Evolutionary conservation across 2,888 invertebrate species (phyloP).

Genomic region (Willowsia nigromaculata): DNA sequence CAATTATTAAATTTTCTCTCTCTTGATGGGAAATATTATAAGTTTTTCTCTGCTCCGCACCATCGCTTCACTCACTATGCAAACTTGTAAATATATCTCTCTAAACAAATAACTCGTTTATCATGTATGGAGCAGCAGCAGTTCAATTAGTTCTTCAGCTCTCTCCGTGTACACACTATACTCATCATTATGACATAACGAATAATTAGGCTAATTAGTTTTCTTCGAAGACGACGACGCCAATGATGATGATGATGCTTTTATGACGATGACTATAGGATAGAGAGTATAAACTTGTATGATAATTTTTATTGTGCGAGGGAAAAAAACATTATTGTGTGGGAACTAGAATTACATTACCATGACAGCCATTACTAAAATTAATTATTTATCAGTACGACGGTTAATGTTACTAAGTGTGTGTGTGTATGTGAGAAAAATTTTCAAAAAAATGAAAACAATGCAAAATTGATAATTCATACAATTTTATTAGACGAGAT

Average conservation of each 20-base stretch:
- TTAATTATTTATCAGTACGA: too few species aligned
- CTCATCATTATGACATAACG: background rate
- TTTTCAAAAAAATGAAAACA: too few species aligned
- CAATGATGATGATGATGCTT: background rate
- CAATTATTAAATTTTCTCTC: background rate
- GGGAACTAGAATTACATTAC: background rate
- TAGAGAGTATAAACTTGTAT: background rate
- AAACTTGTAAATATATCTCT: background rate
- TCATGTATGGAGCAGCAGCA: too few species aligned
- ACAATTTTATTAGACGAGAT: too few species aligned
- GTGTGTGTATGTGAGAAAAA: too few species aligned
- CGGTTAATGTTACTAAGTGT: too few species aligned
- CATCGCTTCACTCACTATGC: background rate
- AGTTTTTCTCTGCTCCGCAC: background rate
- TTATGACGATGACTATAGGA: background rate
- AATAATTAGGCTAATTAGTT: background rate
- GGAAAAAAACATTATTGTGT: background rate
- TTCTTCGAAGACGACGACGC: background rate
- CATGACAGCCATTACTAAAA: background rate
- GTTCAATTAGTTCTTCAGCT: too few species aligned
- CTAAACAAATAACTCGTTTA: background rate
- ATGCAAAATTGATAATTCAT: too few species aligned
- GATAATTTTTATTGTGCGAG: background rate
- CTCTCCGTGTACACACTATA: too few species aligned
- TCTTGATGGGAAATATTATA: too few species aligned